Base-by-base conservation (phyloP, 2,797 vertebrate genomes). In the Melanotaenia boesemani region DNA sequence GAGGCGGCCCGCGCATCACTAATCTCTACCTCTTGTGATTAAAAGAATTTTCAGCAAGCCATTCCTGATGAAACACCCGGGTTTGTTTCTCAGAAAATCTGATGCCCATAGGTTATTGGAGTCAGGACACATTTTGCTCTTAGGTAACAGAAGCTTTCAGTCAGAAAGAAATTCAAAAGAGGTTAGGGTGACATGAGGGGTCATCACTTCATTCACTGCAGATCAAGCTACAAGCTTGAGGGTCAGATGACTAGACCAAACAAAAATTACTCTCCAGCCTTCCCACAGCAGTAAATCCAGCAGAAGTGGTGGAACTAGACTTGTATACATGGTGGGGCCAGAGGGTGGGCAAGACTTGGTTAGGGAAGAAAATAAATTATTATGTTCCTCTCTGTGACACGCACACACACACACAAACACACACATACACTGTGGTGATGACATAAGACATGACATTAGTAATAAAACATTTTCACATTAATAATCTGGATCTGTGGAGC, bases 191-290 rank as follows among this genome's bases (percentile, higher is more conserved):
- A 83, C 69, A 68, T 67, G 11, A 52, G 63, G 64, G 72, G 77
- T 66, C 74, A 77, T 63, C 30, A 63, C 36, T 67, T 82, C 46
- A 76, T 79, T 79, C 77, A 78, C 39, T 64, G 61, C 52, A 57
- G 68, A 71, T 80, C 75, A 67, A 72, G 65, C 58, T 61, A 63
- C 67, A 65, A 66, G 48, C n/a, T 18, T 34, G 26, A 34, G 67
- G 72, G 59, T 75, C 72, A 55, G 39, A 74, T 67, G 34, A 76
- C 64, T 15, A 36, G 24, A 24, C 48, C 61, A 39, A 73, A 56
- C 22, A 48, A 46, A 20, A 67, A 68, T 55, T 66, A 60, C 72
- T 67, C 41, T 2, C 32, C 18, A 15, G 48, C 61, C 63, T 50
- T 64, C 16, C n/a, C 46, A 34, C n/a, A 36, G n/a, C 18, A 34